Conservation (phyloP, 2,797 vertebrate species). For the Tenualosa thibaudeaui region DNA sequence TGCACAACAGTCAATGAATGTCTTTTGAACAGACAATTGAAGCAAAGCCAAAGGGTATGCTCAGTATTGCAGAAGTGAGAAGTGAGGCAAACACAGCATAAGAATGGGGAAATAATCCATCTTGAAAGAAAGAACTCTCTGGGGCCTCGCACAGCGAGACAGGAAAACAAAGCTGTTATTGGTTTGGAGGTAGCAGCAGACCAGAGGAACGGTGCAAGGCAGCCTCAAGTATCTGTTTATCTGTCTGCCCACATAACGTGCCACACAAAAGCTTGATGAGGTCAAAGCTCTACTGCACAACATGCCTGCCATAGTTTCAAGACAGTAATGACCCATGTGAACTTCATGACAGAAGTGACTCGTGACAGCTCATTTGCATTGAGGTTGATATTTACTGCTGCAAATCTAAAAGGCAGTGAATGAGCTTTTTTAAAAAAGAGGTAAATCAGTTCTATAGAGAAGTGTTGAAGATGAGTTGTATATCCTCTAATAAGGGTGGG, state of each 20-base stretch:
- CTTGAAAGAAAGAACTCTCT: background rate
- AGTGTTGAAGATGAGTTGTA: too few species aligned
- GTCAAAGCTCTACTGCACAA: constrained; percentile 56
- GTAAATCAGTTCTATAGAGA: too few species aligned
- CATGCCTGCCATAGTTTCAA: constrained; percentile 52
- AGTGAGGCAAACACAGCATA: background rate
- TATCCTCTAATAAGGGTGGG: too few species aligned
- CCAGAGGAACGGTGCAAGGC: constrained; percentile 22
- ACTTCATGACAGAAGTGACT: background rate
- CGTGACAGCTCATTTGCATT: background rate
- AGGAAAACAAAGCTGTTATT: background rate
- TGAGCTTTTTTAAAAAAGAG: too few species aligned
- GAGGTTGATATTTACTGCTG: background rate
- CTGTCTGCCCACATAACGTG: constrained; percentile 68
- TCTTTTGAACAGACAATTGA: background rate
- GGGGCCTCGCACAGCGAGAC: background rate
- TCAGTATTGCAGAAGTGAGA: background rate
- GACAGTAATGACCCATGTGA: background rate
- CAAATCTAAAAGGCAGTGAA: too few species aligned
- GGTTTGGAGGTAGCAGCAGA: background rate
- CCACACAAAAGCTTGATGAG: constrained; percentile 68
- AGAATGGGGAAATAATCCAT: background rate
- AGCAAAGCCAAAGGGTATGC: background rate
- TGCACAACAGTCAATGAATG: background rate
- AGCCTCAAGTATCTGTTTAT: constrained; percentile 66